A percentile compares a stretch with the other conserved stretches of the same genome.
These are phyloP conservation scores for Ostrea edulis DNA, from an alignment of 1,140 invertebrate species.

Conservation along the genomic window DNA sequence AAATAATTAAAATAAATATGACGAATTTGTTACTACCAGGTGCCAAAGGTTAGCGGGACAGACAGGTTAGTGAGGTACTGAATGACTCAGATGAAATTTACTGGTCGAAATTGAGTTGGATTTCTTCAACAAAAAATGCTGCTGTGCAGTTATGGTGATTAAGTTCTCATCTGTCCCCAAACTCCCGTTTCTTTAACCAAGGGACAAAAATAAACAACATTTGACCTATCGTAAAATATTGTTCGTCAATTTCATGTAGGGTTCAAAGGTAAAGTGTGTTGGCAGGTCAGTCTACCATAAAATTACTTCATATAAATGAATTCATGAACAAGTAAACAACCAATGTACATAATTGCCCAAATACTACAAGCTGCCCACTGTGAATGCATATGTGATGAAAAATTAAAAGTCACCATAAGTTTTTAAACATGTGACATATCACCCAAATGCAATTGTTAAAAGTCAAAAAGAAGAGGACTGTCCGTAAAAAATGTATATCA, in stretches of 20 bases:
- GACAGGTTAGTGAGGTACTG: neutral
- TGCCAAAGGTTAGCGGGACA: neutral
- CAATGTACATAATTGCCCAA: constrained; percentile 21
- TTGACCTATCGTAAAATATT: neutral
- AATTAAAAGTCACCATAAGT: neutral
- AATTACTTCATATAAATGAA: neutral
- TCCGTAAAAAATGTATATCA: neutral
- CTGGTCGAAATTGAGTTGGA: constrained; percentile 17
- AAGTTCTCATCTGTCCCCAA: neutral
- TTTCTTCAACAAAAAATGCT: neutral
- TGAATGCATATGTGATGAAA: constrained; percentile 23
- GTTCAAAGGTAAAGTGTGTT: constrained; percentile 1
- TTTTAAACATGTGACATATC: neutral
- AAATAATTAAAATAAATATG: constrained; percentile 23
- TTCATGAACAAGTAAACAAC: neutral
- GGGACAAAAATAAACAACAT: neutral
- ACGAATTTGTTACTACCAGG: constrained; percentile 17
- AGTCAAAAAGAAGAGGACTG: neutral
- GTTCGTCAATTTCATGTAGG: neutral
- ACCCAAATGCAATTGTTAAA: neutral
- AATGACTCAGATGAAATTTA: constrained; percentile 7
- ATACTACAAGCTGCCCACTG: neutral
- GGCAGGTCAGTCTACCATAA: constrained; percentile 29
- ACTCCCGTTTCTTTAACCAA: neutral
- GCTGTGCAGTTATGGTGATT: constrained; percentile 9